Base-by-base conservation (phyloP, 2,113 vertebrate species). In the Ploceus nigricollis region DNA sequence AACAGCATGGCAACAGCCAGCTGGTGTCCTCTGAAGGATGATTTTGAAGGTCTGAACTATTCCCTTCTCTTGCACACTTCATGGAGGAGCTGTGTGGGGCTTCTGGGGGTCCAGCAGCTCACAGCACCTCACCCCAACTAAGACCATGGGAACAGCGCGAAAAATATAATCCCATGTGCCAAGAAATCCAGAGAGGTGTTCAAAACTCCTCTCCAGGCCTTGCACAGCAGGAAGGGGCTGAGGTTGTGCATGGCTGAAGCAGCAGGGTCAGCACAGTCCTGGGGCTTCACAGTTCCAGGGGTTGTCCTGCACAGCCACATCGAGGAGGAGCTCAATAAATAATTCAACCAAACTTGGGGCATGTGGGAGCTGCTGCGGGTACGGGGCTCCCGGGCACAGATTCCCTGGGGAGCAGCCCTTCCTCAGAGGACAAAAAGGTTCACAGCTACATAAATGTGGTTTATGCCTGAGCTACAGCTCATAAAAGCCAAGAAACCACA, bases 211-310 rank as follows among this genome's bases (percentile, higher is more conserved):
- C 8, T 24, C 2, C 1, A 0, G 40, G 5, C 24, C 39, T 53
- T 3, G 1, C 1, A 6, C 9, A 25, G 21, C 0, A 0, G 10
- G 9, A 21, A 80, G 72, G 21, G 64, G 16, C 7, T 3, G 2
- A 54, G 24, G 28, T 0, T 10, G 19, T 1, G 37, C 10, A 3
- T 3, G 48, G 39, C 39, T 66, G 57, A 83, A 39, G 51, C 39
- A 57, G 77, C 50, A 45, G 42, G 73, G 31, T 58, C n/a, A 14
- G 53, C 7, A 2, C 4, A 7, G 40, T 50, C n/a, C 4, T 1
- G 1, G 39, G 37, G 11, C 22, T 44, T n/a, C 1, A 2, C 37
- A 24, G 0, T 17, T 23, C 79, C 18, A 0, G 19, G 53, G 23
- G 18, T 4, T 69, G 37, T n/a, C 58, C 91, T 8, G 25, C 50